These are phyloP conservation scores for Eublepharis macularius DNA, from an alignment of 2,113 vertebrate genomes.

Conservation along the genomic window DNA sequence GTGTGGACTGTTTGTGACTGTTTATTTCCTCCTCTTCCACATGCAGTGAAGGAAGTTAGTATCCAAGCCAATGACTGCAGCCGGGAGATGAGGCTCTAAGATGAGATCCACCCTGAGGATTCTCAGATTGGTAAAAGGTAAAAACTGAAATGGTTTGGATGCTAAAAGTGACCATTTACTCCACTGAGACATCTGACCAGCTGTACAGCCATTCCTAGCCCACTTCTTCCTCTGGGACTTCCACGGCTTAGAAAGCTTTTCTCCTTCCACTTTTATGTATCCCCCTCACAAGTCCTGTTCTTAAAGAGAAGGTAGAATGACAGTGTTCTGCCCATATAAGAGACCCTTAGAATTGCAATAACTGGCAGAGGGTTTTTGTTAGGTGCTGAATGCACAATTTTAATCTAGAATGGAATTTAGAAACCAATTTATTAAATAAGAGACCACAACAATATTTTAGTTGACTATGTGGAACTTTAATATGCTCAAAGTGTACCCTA, in stretches of 20 bases:
- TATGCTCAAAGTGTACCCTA: slow-evolving; percentile 3
- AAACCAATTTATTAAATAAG: slow-evolving; percentile 53
- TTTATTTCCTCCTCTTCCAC: no score
- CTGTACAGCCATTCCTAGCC: not conserved
- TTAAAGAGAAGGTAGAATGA: not conserved
- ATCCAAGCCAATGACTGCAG: no score
- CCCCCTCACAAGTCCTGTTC: not conserved
- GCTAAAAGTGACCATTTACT: not conserved
- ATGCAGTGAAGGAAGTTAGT: no score
- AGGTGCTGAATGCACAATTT: slow-evolving; percentile 43
- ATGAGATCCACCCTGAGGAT: no score
- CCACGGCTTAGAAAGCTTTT: not conserved
- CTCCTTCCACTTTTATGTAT: not conserved
- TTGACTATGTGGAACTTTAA: slow-evolving; percentile 43
- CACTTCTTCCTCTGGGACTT: not conserved
- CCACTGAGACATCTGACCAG: not conserved
- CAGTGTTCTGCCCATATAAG: not conserved
- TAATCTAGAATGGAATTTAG: slow-evolving; percentile 51
- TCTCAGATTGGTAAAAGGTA: not conserved
- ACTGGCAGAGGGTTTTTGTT: slow-evolving; percentile 4
- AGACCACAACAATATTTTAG: slow-evolving; percentile 38
- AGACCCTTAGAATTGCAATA: not conserved
- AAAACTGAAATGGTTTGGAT: not conserved
- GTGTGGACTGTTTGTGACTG: no score
- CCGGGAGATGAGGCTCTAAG: no score